Evolutionary conservation across 2,888 invertebrate species (phyloP).

Genomic region (Melikaiella ostensackeni): DNA sequence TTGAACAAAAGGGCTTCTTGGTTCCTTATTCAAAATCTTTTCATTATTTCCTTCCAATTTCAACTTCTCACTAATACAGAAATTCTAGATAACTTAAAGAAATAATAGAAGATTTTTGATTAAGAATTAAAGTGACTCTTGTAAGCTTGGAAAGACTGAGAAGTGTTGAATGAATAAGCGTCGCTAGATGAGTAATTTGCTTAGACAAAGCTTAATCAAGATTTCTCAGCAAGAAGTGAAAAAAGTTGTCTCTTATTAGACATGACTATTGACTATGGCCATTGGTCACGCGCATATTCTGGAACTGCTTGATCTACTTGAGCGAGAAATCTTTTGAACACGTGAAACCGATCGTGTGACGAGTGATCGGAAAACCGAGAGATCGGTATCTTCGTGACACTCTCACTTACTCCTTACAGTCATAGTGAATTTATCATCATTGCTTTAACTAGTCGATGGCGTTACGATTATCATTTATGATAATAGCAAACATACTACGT

Average conservation of each 20-base stretch:
- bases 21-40: not conserved
- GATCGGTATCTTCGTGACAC: slow-evolving; percentile 8
- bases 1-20: slow-evolving; percentile 6
- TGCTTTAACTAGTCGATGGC: not conserved
- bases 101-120: not conserved
- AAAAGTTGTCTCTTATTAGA: slow-evolving; percentile 17
- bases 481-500: not conserved
- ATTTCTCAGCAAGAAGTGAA: not conserved
- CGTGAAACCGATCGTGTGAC: slow-evolving; percentile 26
- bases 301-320: not conserved
- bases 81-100: too few species aligned
- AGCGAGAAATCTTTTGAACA: slow-evolving; percentile 24
- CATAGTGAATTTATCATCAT: not conserved
- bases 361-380: slow-evolving; percentile 3
- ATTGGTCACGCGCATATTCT: not conserved
- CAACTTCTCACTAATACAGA: too few species aligned
- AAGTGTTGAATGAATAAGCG: too few species aligned
- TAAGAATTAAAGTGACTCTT: not conserved
- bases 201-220: not conserved
- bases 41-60: not conserved
- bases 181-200: slow-evolving; percentile 16
- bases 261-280: not conserved
- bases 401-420: slow-evolving; percentile 9
- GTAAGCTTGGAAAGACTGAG: too few species aligned
- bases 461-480: not conserved